Percentiles rank a stretch among this genome's conserved stretches.
Conservation (phyloP, 1,140 invertebrate species). For the Whitmania pigra region DNA sequence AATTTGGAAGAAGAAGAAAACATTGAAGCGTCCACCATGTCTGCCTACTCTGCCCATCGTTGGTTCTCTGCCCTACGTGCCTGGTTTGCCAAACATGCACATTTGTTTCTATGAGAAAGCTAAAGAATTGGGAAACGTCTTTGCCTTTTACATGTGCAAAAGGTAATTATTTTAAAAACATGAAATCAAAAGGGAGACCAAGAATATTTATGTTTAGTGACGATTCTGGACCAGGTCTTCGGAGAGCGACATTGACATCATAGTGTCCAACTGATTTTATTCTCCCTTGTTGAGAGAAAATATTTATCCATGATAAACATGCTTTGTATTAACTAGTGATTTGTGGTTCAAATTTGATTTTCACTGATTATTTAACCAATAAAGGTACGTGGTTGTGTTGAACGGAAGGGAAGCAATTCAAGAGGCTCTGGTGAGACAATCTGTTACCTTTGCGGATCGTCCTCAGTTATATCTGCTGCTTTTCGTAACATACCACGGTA, state of each 20-base stretch:
- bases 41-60: not conserved
- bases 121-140: not conserved
- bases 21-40: not conserved
- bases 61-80: not conserved
- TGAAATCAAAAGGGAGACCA: not conserved
- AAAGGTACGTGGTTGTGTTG: slow-evolving; percentile 6
- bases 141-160: not conserved
- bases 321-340: too few species aligned
- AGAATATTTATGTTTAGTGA: too few species aligned
- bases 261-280: too few species aligned
- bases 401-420: slow-evolving; percentile 7
- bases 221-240: too few species aligned
- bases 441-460: not conserved
- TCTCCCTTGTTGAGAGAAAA: too few species aligned
- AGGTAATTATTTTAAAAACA: not conserved
- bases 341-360: too few species aligned
- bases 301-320: too few species aligned
- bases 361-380: not conserved
- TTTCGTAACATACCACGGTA: not conserved
- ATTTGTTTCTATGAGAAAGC: not conserved
- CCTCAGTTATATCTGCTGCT: not conserved
- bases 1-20: too few species aligned
- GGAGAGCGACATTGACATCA: too few species aligned
- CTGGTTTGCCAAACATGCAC: not conserved
- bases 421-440: slow-evolving; percentile 9